Conservation (phyloP, 2,888 invertebrate genomes). For the Caenorhabditis afra region DNA sequence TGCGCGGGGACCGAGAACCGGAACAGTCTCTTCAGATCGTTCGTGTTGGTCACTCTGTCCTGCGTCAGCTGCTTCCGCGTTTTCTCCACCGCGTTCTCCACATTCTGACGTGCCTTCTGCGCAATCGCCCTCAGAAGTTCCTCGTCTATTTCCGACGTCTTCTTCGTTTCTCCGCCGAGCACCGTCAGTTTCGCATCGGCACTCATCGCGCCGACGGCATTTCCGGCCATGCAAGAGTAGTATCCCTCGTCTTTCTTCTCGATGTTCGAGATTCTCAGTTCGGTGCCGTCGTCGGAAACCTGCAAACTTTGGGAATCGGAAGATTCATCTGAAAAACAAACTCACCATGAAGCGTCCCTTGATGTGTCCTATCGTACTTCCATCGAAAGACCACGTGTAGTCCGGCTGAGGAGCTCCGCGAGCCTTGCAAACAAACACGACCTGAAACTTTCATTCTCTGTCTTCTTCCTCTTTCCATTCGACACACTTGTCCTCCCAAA, state of each 20-base stretch:
- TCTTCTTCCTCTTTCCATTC: no score
- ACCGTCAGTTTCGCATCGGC: constrained; percentile 81
- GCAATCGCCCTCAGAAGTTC: constrained; percentile 43
- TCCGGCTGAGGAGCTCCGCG: constrained; percentile 90
- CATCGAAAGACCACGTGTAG: constrained; percentile 91
- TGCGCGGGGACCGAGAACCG: constrained; percentile 81
- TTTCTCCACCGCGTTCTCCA: constrained; percentile 63
- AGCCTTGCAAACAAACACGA: constrained; percentile 88
- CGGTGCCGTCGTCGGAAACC: constrained; percentile 76
- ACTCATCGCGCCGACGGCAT: constrained; percentile 81
- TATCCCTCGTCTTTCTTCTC: constrained; percentile 74
- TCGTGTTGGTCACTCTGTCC: constrained; percentile 62
- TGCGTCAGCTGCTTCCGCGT: constrained; percentile 62
- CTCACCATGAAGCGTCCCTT: constrained; percentile 80
- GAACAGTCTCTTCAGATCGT: constrained; percentile 65
- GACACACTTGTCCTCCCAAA: constrained; percentile 83
- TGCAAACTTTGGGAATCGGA: constrained; percentile 19
- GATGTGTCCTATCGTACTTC: constrained; percentile 79
- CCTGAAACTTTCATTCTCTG: constrained; percentile 82
- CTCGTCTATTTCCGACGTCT: constrained; percentile 44
- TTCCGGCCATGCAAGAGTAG: constrained; percentile 80
- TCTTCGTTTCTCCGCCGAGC: constrained; percentile 64
- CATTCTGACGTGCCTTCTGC: constrained; percentile 53
- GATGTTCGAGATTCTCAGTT: constrained; percentile 73
- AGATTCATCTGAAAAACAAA: not conserved